These are phyloP conservation scores for Drosophila sechellia DNA, from an alignment of 1,140 invertebrate species.

Conservation along the genomic window DNA sequence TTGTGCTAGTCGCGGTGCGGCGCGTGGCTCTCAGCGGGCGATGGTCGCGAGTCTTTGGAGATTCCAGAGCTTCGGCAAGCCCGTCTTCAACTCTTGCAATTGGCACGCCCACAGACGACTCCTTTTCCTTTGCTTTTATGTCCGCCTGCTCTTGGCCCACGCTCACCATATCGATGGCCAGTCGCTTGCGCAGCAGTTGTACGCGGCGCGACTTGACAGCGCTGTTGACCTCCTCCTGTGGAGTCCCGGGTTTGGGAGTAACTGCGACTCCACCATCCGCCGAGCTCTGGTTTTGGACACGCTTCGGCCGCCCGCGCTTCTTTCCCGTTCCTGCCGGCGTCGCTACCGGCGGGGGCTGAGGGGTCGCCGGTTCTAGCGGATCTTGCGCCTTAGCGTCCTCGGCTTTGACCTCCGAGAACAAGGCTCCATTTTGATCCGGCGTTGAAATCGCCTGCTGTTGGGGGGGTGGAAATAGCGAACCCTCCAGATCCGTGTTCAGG, in stretches of 20 bases:
- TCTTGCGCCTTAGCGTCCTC: slow-evolving; percentile 11
- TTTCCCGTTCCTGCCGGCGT: slow-evolving; percentile 48
- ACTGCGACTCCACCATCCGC: background rate
- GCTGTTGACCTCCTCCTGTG: slow-evolving; percentile 27
- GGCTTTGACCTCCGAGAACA: slow-evolving; percentile 5
- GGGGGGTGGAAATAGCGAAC: slow-evolving; percentile 27
- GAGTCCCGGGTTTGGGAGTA: slow-evolving; percentile 15
- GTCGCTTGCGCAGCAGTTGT: slow-evolving; percentile 72
- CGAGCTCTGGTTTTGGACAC: slow-evolving; percentile 40
- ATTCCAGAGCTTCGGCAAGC: background rate
- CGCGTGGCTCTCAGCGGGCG: slow-evolving; percentile 56
- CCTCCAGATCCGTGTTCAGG: slow-evolving; percentile 68
- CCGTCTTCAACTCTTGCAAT: slow-evolving; percentile 10
- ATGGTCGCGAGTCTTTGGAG: slow-evolving; percentile 47
- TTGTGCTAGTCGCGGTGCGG: slow-evolving; percentile 36
- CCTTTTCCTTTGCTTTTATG: too few species aligned
- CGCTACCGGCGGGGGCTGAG: background rate
- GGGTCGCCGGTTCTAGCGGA: slow-evolving; percentile 3
- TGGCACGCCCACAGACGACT: background rate
- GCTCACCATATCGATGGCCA: slow-evolving; percentile 80
- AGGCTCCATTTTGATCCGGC: slow-evolving; percentile 33
- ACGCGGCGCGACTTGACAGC: slow-evolving; percentile 69
- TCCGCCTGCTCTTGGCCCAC: slow-evolving; percentile 42
- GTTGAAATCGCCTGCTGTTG: slow-evolving; percentile 18
- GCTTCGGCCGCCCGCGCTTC: slow-evolving; percentile 63